A percentile compares a stretch with the other conserved stretches of the same genome.
phyloP scores from a whole-genome alignment of 2,113 vertebrate species.

The Sminthopsis crassicaudata region DNA sequence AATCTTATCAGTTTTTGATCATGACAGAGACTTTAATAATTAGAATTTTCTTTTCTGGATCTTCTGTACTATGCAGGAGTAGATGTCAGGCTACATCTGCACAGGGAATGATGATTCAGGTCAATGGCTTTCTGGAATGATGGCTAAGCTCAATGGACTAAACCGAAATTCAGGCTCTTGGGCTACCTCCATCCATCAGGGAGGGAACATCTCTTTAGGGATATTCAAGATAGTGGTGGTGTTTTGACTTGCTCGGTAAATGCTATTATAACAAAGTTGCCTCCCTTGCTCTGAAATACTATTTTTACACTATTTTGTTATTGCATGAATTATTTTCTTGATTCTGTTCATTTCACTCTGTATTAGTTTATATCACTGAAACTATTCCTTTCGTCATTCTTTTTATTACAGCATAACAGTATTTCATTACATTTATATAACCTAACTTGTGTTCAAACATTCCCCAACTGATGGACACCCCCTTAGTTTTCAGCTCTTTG shows the following conservation, averaged over 20 bases:
- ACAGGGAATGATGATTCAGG: neutral
- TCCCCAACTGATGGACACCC: neutral
- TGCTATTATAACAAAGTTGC: neutral
- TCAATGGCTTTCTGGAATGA: neutral
- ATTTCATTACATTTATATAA: neutral
- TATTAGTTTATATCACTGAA: neutral
- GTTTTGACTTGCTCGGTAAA: neutral
- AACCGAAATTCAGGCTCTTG: neutral
- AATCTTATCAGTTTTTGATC: neutral
- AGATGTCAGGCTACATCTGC: neutral
- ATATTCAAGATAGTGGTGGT: neutral
- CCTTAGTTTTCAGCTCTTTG: neutral
- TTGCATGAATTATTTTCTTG: neutral
- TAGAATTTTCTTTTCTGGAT: neutral
- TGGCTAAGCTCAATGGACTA: neutral
- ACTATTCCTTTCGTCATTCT: neutral
- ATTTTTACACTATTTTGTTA: neutral
- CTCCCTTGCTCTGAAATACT: neutral
- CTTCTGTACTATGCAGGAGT: neutral
- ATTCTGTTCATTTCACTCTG: neutral
- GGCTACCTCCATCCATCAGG: neutral
- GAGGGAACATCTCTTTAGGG: neutral
- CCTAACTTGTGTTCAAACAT: neutral
- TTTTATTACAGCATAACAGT: neutral
- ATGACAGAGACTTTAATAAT: neutral